Conservation (phyloP, 2,797 vertebrate species). For the Apogon talboti region DNA sequence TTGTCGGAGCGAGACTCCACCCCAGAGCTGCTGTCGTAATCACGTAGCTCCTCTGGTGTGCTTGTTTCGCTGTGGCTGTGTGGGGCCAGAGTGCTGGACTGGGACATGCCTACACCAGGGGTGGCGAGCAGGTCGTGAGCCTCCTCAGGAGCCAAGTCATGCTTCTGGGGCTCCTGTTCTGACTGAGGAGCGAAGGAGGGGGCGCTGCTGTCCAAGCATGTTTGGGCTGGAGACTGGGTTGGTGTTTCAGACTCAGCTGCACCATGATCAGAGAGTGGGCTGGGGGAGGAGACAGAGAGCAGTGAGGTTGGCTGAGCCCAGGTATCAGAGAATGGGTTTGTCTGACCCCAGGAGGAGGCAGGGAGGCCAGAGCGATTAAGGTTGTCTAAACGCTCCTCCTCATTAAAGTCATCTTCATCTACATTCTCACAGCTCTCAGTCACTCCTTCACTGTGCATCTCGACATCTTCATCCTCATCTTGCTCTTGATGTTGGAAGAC, state of each 20-base stretch:
- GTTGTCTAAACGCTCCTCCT: conserved; percentile 77
- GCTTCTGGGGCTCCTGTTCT: conserved; percentile 40
- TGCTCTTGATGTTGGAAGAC: conserved; percentile 58
- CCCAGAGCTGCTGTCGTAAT: conserved; percentile 92
- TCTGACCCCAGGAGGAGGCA: conserved; percentile 75
- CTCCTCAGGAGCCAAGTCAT: conserved; percentile 44
- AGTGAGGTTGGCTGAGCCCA: conserved; percentile 75
- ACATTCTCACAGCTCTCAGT: conserved; percentile 73
- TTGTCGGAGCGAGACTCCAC: conserved; percentile 89
- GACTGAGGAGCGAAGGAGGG: conserved; percentile 57
- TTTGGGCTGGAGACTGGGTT: conserved; percentile 75
- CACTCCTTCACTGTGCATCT: conserved; percentile 81
- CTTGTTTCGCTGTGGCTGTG: conserved; percentile 91
- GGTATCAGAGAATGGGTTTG: conserved; percentile 77
- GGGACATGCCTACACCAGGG: conserved; percentile 70
- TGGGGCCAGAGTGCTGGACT: conserved; percentile 83
- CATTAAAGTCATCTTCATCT: conserved; percentile 75
- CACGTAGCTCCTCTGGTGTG: conserved; percentile 91
- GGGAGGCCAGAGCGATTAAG: conserved; percentile 64
- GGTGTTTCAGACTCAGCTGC: conserved; percentile 72
- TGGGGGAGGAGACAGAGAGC: conserved; percentile 59
- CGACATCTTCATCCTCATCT: conserved; percentile 80
- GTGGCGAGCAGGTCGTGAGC: conserved; percentile 29
- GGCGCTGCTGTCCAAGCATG: conserved; percentile 60
- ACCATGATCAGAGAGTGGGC: conserved; percentile 67